Evolutionary conservation across 1,140 invertebrate species (phyloP), one percentile per base, ranked within the genome.

Genomic region (Neuroterus valhalla): DNA sequence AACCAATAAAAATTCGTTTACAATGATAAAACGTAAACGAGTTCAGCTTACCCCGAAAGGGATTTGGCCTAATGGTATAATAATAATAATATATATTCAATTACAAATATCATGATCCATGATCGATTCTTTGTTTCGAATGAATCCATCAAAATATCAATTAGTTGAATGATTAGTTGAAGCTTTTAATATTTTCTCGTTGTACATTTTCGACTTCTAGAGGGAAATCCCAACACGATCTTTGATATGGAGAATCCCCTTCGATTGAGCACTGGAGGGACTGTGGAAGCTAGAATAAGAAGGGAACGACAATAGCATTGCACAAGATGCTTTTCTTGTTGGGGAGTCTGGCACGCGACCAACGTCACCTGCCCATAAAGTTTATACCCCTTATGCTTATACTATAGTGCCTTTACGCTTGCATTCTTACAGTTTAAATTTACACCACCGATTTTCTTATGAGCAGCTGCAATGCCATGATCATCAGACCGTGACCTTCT

Each of bases 261-360:
- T 78, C 75, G 69, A 77, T 68, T 52, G 44, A 67, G 74, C 66
- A 78, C 87, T 86, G 85, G 86, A 87, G 81, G 84, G 83, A 84
- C 85, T 82, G 72, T 82, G 77, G 77, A 79, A 69, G 76, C 76
- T 84, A 76, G 83, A 84, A 82, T 70, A 85, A 86, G 84, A 75
- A 85, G 82, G 83, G 84, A 82, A 77, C 76, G 81, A 89, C 89
- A 90, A 90, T 89, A 82, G 78, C 81, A 79, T 87, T 86, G 82
- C 84, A 85, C 85, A 86, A 87, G 87, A 89, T 83, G 85, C 84
- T 88, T 87, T 89, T 82, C 87, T 88, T 86, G 71, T 77, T 73
- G 66, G 86, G 84, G 84, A 81, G 75, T 70, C 68, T 81, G 88
- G 88, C 89, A 90, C 89, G 88, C 89, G 89, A 89, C 89, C 86